A percentile compares a stretch with the other conserved stretches of the same genome.
These are phyloP conservation scores for Emesis russula DNA, from an alignment of 2,888 invertebrate species.

Conservation along the genomic window DNA sequence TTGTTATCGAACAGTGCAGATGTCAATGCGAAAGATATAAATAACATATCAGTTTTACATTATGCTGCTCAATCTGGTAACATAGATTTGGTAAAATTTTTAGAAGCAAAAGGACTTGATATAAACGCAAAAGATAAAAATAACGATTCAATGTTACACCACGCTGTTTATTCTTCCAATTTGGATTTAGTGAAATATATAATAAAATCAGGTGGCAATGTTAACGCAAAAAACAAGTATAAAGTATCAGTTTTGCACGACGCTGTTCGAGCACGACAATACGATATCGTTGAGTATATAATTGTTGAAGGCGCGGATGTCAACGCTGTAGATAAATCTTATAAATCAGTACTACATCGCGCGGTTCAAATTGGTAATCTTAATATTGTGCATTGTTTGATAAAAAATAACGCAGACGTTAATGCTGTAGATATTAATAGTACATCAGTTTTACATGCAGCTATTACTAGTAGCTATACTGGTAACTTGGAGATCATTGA, in stretches of 20 bases:
- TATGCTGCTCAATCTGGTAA: background rate
- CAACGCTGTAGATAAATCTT: background rate
- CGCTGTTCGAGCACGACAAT: too few species aligned
- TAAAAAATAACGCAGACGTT: background rate
- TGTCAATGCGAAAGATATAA: conserved; percentile 42
- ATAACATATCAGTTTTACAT: conserved; percentile 74
- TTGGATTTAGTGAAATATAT: background rate
- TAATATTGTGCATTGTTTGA: background rate
- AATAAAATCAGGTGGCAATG: conserved; percentile 15
- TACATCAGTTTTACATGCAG: background rate
- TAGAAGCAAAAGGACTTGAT: background rate
- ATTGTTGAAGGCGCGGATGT: too few species aligned
- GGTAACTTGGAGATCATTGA: conserved; percentile 22
- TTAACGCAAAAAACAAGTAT: background rate
- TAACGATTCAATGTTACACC: conserved; percentile 43
- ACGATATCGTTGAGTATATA: too few species aligned
- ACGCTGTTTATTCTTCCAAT: background rate
- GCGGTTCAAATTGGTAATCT: background rate
- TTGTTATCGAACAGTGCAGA: background rate
- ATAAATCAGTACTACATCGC: background rate
- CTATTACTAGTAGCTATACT: too few species aligned
- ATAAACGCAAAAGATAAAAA: background rate
- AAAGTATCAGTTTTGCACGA: background rate
- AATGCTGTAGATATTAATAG: background rate
- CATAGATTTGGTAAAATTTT: background rate